Base-by-base conservation (phyloP, 2,888 invertebrate species). In the Leptinotarsa peninsularis region DNA sequence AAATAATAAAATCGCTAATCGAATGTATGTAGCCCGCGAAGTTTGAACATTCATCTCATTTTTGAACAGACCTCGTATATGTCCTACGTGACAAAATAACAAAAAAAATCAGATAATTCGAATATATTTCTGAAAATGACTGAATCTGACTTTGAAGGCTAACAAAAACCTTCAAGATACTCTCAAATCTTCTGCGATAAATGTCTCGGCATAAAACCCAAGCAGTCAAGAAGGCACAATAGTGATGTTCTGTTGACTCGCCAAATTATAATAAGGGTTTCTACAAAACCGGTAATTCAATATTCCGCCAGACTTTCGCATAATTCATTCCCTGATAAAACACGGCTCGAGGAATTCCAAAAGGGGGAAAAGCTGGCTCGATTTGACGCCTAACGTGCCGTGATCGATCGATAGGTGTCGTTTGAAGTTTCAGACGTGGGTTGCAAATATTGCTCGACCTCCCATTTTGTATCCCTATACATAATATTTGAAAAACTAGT, bases 331-430 rank as follows among this genome's bases (percentile, higher is more conserved):
- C 14, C 58, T 58, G 23, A 58, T 58, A 58, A 58, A 58, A 58
- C 58, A 58, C 58, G 58, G 21, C 4, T 58, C 23, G 14, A 18
- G 15, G 4, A 21, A 23, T 58, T 23, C 23, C 23, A 58, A 58
- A 58, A 21, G 58, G 58, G 58, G 58, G 23, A 14, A 58, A 58
- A 58, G 23, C 58, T 58, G 58, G 58, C 23, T 2, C 23, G 58
- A 58, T 58, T 58, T 23, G n/a, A 52, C 52, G 58, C 23, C 58
- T 58, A 58, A 58, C 58, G 58, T 58, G 58, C 21, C 58, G 58
- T 58, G 58, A 58, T 23, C 58, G 23, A 58, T 58, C 58, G 58
- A 58, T 58, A 23, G 58, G 58, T 58, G 58, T 58, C 58, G 23
- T 14, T 23, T 1, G 23, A 14, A 58, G 14, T 17, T 52, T 52